Evolutionary conservation across 2,113 vertebrate species (phyloP).

Genomic region (Uria aalge): DNA sequence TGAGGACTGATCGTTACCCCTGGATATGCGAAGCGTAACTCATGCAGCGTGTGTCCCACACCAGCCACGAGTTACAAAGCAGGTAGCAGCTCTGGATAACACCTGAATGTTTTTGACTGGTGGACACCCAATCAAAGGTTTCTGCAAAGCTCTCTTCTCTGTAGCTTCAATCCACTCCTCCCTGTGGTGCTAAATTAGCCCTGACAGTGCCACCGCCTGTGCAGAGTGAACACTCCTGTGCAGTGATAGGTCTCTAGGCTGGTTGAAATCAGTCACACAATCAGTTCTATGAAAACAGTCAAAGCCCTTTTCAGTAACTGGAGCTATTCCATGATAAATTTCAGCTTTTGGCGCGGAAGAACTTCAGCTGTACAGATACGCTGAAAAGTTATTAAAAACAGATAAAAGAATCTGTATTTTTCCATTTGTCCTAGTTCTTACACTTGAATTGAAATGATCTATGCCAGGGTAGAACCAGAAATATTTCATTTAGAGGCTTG

Average conservation of each 20-base stretch:
- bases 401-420: background rate
- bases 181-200: background rate
- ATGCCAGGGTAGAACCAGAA: background rate
- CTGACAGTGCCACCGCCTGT: background rate
- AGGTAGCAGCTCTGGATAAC: background rate
- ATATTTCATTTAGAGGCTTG: background rate
- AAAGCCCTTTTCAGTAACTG: background rate
- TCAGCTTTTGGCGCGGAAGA: background rate
- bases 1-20: fast-evolving
- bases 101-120: background rate
- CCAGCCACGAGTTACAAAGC: background rate
- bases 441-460: background rate
- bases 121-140: background rate
- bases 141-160: background rate
- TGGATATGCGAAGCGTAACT: fast-evolving
- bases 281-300: background rate
- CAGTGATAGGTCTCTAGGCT: background rate
- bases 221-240: background rate
- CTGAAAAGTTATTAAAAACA: background rate
- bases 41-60: fast-evolving
- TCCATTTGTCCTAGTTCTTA: background rate
- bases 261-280: background rate
- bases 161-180: background rate
- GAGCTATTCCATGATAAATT: background rate
- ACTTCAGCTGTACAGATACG: background rate